Evolutionary conservation across 2,797 vertebrate species (phyloP), one percentile per base, ranked within the genome.

Genomic region (Phrynocephalus guinanensis): DNA sequence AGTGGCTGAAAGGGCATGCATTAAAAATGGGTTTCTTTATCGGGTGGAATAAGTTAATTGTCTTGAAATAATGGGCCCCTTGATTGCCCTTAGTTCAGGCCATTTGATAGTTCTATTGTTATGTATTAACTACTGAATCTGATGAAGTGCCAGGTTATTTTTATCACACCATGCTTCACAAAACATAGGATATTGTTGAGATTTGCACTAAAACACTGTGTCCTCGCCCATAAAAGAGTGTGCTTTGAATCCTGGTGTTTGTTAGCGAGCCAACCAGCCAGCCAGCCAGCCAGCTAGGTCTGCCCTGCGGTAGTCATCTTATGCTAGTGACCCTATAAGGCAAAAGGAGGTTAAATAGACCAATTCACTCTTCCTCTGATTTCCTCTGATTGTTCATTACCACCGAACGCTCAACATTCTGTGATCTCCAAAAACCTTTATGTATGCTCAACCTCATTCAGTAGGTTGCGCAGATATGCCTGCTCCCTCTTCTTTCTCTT

Each of bases 121-220:
- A 84, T 83, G 48, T 79, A 9, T 81, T 92, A 86, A 84, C 92
- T 88, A 44, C 33, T 30, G 38, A 90, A 84, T n/a, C 82, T 44
- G 67, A 79, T 6, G 86, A 89, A 86, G 48, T 66, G 44, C 0
- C 5, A 28, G 7, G 72, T 82, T 91, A 0, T 0, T 87, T 70
- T 83, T 83, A 89, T 56, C 68, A 70, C 52, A 70, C 9, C 9
- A 48, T 76, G 18, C 20, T 52, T 78, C 26, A 77, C 16, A 44
- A n/a, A 52, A 28, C n/a, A n/a, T 28, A 78, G 13, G 2, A 18
- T 75, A 82, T 87, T 50, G 87, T 60, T 78, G 48, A 26, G 48
- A 28, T 26, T 48, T 78, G 76, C 76, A 78, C 7, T 48, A 78
- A 26, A 78, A n/a, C 50, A 77, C 16, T 77, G 24, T 26, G 11